Base-by-base conservation (phyloP, 2,888 invertebrate genomes). In the Octodonta nipae region DNA sequence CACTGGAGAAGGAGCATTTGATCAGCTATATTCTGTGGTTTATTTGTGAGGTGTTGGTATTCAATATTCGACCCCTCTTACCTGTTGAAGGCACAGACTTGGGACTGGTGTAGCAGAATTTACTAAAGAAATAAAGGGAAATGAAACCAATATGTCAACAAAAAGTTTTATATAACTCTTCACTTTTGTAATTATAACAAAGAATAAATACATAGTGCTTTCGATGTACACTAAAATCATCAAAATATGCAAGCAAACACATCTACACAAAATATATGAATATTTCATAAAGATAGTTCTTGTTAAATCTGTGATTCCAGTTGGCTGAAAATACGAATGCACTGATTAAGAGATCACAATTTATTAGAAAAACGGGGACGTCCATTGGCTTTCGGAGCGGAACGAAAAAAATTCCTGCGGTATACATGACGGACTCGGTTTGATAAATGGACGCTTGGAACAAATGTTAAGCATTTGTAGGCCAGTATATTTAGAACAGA, bases 221-320 rank as follows among this genome's bases (percentile, higher is more conserved):
- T 60, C 57, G 59, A 59, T 60, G 58, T 59, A 51, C 58, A 58
- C 59, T 60, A 61, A 60, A 56, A 49, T 51, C 54, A 57, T 53
- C 49, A 54, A 46, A 52, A 49, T 46, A 54, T 52, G 58, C 58
- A 59, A 59, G 60, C 60, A 58, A 58, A 60, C 55, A 54, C 58
- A 58, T 57, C 59, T 60, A 60, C 58, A 58, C 53, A 60, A 59
- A 59, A 57, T 56, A 57, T 56, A 51, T 50, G 42, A 49, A 43
- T 49, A 51, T 49, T 44, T 45, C 49, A 41, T 49, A 41, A 47
- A 26, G 30, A 8, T 35, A 41, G 42, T 37, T 42, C 43, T 22
- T 22, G 11, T 22, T 22, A 22, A n/a, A 10, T 22, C n/a, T 50
- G 43, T 46, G 43, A 46, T 36, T 44, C 41, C 36, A 34, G 39